phyloP scores from a whole-genome alignment of 1,140 invertebrate genomes.

The Lutraria rhynchaena region DNA sequence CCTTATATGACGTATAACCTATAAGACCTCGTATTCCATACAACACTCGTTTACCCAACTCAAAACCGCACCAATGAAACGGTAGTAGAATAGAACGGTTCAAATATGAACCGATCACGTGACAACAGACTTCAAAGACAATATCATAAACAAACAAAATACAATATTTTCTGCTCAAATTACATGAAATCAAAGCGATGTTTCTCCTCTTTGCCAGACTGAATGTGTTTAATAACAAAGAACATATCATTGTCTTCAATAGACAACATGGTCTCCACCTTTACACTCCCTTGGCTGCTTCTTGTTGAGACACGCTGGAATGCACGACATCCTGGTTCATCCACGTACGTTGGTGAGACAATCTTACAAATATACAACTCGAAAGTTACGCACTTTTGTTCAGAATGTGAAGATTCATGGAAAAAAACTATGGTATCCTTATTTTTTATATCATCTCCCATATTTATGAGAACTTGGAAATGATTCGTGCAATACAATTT shows the following conservation, averaged over 20 bases:
- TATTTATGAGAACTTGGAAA: slow-evolving; percentile 7
- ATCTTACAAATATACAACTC: not conserved
- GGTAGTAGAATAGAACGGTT: too few relatives aligned
- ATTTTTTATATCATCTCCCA: not conserved
- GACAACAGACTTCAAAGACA: too few relatives aligned
- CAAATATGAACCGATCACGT: too few relatives aligned
- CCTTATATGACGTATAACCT: too few relatives aligned
- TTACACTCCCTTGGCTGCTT: too few relatives aligned
- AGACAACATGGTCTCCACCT: not conserved
- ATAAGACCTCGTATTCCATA: too few relatives aligned
- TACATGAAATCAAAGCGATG: slow-evolving; percentile 10
- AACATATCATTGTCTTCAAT: not conserved
- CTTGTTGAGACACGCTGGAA: not conserved
- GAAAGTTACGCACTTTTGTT: not conserved
- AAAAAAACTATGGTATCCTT: not conserved
- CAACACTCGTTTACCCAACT: too few relatives aligned
- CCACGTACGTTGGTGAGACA: not conserved
- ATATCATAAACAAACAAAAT: too few relatives aligned
- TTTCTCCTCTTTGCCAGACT: not conserved
- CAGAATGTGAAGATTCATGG: not conserved
- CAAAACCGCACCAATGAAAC: too few relatives aligned
- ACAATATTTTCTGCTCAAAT: not conserved
- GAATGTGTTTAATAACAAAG: not conserved
- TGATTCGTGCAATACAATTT: not conserved
- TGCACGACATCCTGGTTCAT: not conserved